These are phyloP conservation scores for Lithobius niger DNA, from an alignment of 1,140 invertebrate genomes.

Conservation along the genomic window DNA sequence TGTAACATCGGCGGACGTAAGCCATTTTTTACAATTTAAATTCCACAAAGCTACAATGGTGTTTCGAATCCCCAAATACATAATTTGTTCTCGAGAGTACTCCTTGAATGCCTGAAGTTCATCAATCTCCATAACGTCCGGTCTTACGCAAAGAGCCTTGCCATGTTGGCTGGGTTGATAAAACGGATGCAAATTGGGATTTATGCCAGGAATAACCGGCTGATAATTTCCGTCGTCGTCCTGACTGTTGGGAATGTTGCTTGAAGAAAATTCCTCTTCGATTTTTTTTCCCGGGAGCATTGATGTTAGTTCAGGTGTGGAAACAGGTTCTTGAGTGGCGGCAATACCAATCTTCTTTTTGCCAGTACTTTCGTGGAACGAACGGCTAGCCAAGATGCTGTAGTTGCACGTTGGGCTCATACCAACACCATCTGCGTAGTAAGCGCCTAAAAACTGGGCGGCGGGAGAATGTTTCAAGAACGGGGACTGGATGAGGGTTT, in stretches of 20 bases:
- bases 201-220: slow-evolving; percentile 14
- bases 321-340: too few relatives aligned
- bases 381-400: too few relatives aligned
- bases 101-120: slow-evolving; percentile 32
- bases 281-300: too few relatives aligned
- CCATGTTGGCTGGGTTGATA: slow-evolving; percentile 24
- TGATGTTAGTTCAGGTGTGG: too few relatives aligned
- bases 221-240: too few relatives aligned
- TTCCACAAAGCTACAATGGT: slow-evolving; percentile 35
- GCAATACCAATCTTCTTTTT: too few relatives aligned
- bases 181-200: slow-evolving; percentile 28
- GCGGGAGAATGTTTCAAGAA: slow-evolving; percentile 32
- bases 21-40: slow-evolving; percentile 34
- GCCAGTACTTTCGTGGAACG: not conserved
- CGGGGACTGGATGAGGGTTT: slow-evolving; percentile 22
- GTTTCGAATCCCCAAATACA: slow-evolving; percentile 36
- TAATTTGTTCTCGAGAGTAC: slow-evolving; percentile 26
- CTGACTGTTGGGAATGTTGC: too few relatives aligned
- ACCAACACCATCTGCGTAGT: slow-evolving; percentile 34
- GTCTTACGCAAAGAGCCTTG: slow-evolving; percentile 28
- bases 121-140: slow-evolving; percentile 32
- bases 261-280: too few relatives aligned
- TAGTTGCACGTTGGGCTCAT: slow-evolving; percentile 26
- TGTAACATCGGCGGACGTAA: slow-evolving; percentile 28
- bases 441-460: slow-evolving; percentile 30